Base-by-base conservation (phyloP, 2,113 vertebrate genomes). In the Balaeniceps rex region DNA sequence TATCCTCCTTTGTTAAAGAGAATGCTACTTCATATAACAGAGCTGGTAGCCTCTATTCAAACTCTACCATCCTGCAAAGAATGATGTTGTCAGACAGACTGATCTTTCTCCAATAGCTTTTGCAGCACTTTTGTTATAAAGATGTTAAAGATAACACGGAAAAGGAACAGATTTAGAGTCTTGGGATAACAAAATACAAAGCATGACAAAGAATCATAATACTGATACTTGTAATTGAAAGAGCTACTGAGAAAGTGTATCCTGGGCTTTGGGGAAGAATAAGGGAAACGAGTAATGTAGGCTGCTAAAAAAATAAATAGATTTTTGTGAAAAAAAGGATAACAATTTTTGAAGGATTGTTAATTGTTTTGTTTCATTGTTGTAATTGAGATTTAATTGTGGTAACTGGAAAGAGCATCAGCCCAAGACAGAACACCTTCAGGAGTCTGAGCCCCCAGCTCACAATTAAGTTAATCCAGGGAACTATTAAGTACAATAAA, bases 101-200 rank as follows among this genome's bases (percentile, higher is more conserved):
- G 93, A 96, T 96, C 87, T 91, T 90, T 86, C 96, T 96, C 81
- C 87, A 96, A 91, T 54, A 77, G 89, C 82, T 89, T 91, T 90
- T 86, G 63, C 93, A 94, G 81, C 63, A 74, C 83, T 96, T 95
- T 91, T 97, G 87, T 96, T 95, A 96, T 38, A 77, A 86, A 94
- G 93, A 97, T 94, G 81, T 91, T 91, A 77, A 94, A 97, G 97
- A 95, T 96, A 97, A 96, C 51, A 47, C 1, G 94, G 86, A 94
- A 91, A 92, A 88, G 71, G 46, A 97, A 71, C 75, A 76, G 82
- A 90, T 95, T 96, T 70, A 95, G 70, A 94, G 75, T 90, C 82
- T 91, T 23, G 8, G 87, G 84, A 83, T 85, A 91, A 57, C 58
- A 94, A 91, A 93, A 96, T 33, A 91, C 81, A 64, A 83, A 90